Percentiles rank a stretch among this genome's conserved stretches.
phyloP scores from a whole-genome alignment of 1,140 invertebrate genomes.

The Hypothenemus hampei region DNA sequence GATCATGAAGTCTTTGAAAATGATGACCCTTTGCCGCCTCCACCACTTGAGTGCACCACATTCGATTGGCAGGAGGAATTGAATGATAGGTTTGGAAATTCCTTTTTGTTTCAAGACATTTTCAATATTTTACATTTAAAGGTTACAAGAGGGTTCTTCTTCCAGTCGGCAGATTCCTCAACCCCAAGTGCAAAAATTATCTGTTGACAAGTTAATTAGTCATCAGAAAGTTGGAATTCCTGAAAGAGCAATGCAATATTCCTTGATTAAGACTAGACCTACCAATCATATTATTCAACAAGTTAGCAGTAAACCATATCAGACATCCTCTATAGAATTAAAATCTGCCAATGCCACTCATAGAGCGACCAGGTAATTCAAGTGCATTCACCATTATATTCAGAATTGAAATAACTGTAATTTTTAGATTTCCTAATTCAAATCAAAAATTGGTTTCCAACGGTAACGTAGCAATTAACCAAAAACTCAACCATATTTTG shows the following conservation, averaged over 20 bases:
- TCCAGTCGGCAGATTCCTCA: constrained; percentile 34
- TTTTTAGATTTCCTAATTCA: too few species aligned
- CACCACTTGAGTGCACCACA: constrained; percentile 57
- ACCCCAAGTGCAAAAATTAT: constrained; percentile 39
- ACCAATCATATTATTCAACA: constrained; percentile 37
- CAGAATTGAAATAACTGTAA: too few species aligned
- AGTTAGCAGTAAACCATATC: constrained; percentile 36
- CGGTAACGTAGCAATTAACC: constrained; percentile 47
- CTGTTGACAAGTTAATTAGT: constrained; percentile 15
- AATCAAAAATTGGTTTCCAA: constrained; percentile 46
- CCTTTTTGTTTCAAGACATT: too few species aligned
- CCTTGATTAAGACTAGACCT: constrained; percentile 33
- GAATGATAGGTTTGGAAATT: too few species aligned
- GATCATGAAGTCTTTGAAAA: constrained; percentile 58
- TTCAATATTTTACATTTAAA: constrained; percentile 3
- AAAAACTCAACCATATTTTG: constrained; percentile 36
- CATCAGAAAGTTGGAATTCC: constrained; percentile 39
- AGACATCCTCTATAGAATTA: not conserved
- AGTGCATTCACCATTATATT: too few species aligned
- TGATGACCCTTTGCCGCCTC: constrained; percentile 69
- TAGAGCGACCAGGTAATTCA: too few species aligned
- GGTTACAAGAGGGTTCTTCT: constrained; percentile 30
- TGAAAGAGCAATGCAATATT: constrained; percentile 30
- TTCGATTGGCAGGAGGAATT: too few species aligned
- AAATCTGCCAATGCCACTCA: too few species aligned